A percentile compares a stretch with the other conserved stretches of the same genome.
Conservation (phyloP, 2,113 vertebrate genomes). For the Trogon melanurus region DNA sequence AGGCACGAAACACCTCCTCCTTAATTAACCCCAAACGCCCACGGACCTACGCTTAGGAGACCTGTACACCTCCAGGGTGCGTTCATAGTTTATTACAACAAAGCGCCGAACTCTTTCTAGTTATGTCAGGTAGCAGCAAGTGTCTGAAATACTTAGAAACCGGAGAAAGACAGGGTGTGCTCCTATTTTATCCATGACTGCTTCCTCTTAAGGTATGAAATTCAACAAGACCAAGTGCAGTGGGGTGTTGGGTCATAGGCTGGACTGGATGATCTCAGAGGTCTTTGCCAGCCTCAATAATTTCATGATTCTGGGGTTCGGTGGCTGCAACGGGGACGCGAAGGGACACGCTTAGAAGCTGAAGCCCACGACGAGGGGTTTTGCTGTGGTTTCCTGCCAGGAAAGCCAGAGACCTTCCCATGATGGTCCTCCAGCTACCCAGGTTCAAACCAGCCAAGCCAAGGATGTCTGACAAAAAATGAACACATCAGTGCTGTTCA, state of each 20-base stretch:
- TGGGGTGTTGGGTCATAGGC: too few species aligned
- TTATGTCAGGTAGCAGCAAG: neutral
- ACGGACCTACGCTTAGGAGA: neutral
- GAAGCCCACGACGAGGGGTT: neutral
- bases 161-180: neutral
- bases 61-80: neutral
- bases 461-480: too few species aligned
- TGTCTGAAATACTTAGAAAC: neutral
- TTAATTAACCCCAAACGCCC: neutral
- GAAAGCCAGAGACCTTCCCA: neutral
- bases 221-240: too few species aligned
- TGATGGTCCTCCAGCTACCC: neutral
- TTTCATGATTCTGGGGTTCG: too few species aligned
- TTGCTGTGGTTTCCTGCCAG: neutral
- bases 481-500: too few species aligned
- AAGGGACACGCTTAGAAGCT: neutral
- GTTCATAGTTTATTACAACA: neutral
- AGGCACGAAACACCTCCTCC: neutral
- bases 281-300: too few species aligned
- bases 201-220: neutral
- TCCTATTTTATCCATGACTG: accelerated
- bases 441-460: neutral
- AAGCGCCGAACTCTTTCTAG: neutral
- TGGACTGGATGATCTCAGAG: too few species aligned
- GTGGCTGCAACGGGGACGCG: accelerated